Evolutionary conservation across 2,797 vertebrate species (phyloP).

Genomic region (Xiphophorus birchmanni): DNA sequence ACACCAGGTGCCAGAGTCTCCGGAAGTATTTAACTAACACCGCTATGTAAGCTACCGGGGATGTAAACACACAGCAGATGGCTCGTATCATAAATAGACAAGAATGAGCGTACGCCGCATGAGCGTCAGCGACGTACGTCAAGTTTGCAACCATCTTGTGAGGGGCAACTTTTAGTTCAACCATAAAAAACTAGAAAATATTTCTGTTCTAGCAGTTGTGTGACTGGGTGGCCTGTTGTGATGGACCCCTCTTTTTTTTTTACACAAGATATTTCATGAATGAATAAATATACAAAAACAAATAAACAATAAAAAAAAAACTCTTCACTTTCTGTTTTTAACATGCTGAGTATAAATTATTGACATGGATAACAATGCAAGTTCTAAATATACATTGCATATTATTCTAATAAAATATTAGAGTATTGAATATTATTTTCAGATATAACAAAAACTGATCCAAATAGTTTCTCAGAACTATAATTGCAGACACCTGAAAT

Average conservation of each 20-base stretch:
- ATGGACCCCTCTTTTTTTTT: not conserved
- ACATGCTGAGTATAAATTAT: not conserved
- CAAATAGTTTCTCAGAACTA: too few species aligned
- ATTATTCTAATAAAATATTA: too few species aligned
- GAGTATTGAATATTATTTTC: too few species aligned
- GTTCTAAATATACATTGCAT: too few species aligned
- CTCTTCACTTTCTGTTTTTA: not conserved
- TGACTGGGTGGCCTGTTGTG: not conserved
- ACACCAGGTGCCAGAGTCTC: not conserved
- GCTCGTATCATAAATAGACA: not conserved
- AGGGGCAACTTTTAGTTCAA: not conserved
- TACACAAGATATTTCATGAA: not conserved
- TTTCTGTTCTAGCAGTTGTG: not conserved
- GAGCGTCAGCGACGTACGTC: not conserved
- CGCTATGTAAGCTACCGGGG: not conserved
- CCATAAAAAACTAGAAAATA: not conserved
- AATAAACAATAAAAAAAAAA: not conserved
- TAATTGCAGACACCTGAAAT: not conserved
- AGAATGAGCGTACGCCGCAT: not conserved
- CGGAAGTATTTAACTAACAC: not conserved
- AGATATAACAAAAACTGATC: too few species aligned
- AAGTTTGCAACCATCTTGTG: not conserved
- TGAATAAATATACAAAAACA: not conserved
- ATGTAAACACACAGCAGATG: slow-evolving; percentile 25
- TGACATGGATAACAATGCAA: not conserved